Conservation (phyloP, 2,113 vertebrate species). For the Tursiops truncatus region DNA sequence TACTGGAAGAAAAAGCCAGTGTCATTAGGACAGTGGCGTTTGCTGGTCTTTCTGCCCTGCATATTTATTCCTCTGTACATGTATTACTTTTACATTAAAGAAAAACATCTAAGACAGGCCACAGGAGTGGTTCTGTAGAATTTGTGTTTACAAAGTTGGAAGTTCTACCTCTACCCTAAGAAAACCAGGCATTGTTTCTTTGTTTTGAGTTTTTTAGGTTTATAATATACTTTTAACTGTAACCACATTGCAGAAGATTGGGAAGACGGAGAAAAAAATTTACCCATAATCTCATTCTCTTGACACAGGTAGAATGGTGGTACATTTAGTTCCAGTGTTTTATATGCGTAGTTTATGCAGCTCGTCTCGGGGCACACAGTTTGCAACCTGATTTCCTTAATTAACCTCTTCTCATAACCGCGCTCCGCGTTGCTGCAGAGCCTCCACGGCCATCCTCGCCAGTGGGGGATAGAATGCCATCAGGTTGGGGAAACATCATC, state of each 20-base stretch:
- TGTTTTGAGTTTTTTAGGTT: background rate
- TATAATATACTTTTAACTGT: background rate
- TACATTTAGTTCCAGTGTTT: fast-evolving
- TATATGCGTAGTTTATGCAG: background rate
- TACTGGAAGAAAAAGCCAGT: background rate
- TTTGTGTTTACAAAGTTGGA: background rate
- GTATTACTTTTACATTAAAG: background rate
- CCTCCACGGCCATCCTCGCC: background rate
- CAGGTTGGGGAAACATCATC: fast-evolving
- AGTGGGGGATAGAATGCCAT: fast-evolving
- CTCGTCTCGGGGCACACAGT: background rate
- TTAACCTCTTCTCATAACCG: background rate
- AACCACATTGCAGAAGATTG: background rate
- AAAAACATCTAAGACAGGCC: background rate
- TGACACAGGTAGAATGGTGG: background rate
- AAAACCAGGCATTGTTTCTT: background rate
- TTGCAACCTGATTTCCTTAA: background rate
- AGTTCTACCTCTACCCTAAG: background rate
- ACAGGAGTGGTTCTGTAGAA: background rate
- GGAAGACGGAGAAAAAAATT: background rate
- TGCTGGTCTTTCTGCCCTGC: background rate
- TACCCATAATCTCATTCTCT: background rate
- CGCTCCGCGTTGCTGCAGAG: fast-evolving
- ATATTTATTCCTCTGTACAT: background rate
- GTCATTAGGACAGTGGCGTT: background rate